Evolutionary conservation across 2,113 vertebrate genomes (phyloP).

Genomic region (Brachypodius melanocephalos): DNA sequence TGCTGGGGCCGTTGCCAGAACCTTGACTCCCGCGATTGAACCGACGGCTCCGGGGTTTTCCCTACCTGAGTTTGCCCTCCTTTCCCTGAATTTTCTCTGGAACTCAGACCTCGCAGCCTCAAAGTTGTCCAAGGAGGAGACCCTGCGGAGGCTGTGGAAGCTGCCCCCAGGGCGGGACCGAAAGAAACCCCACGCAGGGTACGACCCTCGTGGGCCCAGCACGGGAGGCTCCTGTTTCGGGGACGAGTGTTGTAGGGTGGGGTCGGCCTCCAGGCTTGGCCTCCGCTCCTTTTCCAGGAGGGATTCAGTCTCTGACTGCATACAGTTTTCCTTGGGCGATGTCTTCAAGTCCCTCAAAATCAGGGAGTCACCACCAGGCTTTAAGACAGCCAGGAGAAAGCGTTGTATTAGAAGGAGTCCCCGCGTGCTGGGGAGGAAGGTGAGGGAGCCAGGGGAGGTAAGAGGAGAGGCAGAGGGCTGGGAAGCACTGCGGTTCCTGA

Average conservation of each 20-base stretch:
- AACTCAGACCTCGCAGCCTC: conserved; percentile 81
- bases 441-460: conserved; percentile 2
- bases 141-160: conserved; percentile 81
- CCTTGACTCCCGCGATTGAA: neutral
- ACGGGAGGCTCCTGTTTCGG: conserved; percentile 59
- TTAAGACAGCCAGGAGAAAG: conserved; percentile 66
- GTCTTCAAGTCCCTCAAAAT: conserved; percentile 82
- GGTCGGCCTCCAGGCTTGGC: conserved; percentile 47
- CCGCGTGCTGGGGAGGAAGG: neutral
- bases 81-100: conserved; percentile 75
- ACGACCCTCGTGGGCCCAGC: conserved; percentile 68
- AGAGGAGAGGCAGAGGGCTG: conserved; percentile 45
- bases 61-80: conserved; percentile 76
- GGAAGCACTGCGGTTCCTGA: conserved; percentile 14
- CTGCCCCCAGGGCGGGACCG: conserved; percentile 59
- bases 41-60: conserved; percentile 32
- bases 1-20: neutral
- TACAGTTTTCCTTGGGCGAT: conserved; percentile 77
- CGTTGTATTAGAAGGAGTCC: conserved; percentile 56
- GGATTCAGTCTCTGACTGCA: conserved; percentile 83
- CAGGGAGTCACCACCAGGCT: conserved; percentile 82
- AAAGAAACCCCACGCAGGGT: conserved; percentile 67
- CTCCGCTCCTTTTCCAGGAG: conserved; percentile 82
- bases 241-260: conserved; percentile 49
- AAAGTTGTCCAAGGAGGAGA: conserved; percentile 84